Conservation (phyloP, 2,888 invertebrate species). For the Ernsta delagoae region DNA sequence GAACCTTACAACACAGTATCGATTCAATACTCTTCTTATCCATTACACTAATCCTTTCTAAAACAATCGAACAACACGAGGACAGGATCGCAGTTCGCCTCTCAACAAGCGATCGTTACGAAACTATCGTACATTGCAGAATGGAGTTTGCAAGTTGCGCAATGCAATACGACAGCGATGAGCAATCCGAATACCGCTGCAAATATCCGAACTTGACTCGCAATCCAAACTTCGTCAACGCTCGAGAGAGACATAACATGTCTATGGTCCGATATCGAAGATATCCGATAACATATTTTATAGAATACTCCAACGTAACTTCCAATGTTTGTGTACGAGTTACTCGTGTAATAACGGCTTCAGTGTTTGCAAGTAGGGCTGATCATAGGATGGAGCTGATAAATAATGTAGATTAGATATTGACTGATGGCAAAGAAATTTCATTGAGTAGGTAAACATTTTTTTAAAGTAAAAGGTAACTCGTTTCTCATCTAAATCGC, state of each 20-base stretch:
- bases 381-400: no score
- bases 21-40: no score
- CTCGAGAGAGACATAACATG: neutral
- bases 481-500: neutral
- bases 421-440: no score
- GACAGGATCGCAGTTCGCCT: neutral
- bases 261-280: neutral
- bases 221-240: constrained; percentile 3
- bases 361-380: no score
- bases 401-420: no score
- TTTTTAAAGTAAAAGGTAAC: no score
- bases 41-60: no score
- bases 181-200: constrained; percentile 4
- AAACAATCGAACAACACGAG: constrained; percentile 17
- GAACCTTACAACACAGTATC: neutral
- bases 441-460: no score
- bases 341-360: no score
- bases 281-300: neutral
- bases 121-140: constrained; percentile 10
- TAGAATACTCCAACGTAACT: neutral
- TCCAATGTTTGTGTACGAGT: neutral
- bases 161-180: constrained; percentile 22
- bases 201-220: constrained; percentile 4
- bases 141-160: constrained; percentile 28
- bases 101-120: constrained; percentile 21